Base-by-base conservation (phyloP, 2,888 invertebrate genomes). In the Cacoxenus indagator region DNA sequence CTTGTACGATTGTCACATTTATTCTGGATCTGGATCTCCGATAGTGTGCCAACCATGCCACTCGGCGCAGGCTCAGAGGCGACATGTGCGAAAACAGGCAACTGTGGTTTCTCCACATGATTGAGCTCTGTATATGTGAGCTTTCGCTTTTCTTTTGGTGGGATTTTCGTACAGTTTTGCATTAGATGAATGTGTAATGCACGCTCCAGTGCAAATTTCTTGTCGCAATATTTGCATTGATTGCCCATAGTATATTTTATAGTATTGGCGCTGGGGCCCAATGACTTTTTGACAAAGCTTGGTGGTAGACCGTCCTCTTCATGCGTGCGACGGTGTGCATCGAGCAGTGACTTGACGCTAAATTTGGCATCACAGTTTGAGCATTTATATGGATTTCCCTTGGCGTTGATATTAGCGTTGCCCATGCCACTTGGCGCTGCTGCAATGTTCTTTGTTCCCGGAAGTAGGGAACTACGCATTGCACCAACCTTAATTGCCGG, bases 101-200 rank as follows among this genome's bases (percentile, higher is more conserved):
- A 68, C 67, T 83, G 79, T 2, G 85, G 85, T 68, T 85, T 85
- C 29, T 75, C 76, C 0, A 81, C 84, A 11, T 85, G 85, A 68
- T 85, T 82, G 3, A 85, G 71, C 55, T 86, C 85, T 0, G 86
- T 84, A 19, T 73, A 86, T 22, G 82, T 62, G 1, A 87, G 75
- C 29, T 86, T 87, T 22, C 83, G 84, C 69, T 86, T 86, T 2
- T 86, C 85, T 0, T 67, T 69, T 9, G 87, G 87, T 6, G 87
- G 87, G 69, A 87, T 87, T 73, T 87, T 87, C 24, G 76, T 72
- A 66, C 87, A 87, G 27, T 87, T 85, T 68, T 86, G 80, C 75
- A 87, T 73, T 17, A 87, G 75, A 68, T 87, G 87, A 54, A 86
- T 86, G 67, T 81, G 80, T 3, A 87, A 73, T 0, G 87, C 85